Percentiles rank a stretch among this genome's conserved stretches.
These are phyloP conservation scores for Clarias macrocephalus DNA, from an alignment of 2,113 vertebrate species.

Conservation along the genomic window DNA sequence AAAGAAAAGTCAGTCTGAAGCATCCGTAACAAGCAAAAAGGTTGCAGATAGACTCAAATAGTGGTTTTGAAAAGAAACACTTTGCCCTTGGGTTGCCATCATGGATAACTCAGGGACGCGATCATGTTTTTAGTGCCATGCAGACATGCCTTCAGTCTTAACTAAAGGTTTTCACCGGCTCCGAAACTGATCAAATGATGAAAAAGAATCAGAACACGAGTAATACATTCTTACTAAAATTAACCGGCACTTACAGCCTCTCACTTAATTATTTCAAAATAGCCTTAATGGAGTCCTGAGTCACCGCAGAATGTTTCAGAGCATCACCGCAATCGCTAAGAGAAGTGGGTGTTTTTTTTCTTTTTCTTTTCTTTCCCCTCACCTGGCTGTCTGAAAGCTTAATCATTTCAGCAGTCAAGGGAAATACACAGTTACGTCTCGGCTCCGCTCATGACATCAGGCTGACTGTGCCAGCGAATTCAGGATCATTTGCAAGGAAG, in stretches of 20 bases:
- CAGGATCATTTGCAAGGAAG: slow-evolving; percentile 12
- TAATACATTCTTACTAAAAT: neutral
- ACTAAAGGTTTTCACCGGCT: neutral
- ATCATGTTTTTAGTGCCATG: neutral
- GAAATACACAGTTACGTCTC: neutral
- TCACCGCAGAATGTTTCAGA: slow-evolving; percentile 3
- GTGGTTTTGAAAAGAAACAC: neutral
- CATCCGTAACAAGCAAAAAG: neutral
- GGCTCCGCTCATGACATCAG: neutral
- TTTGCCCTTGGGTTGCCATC: too few species aligned
- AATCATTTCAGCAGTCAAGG: slow-evolving; percentile 11
- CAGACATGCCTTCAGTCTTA: neutral
- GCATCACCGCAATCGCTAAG: slow-evolving; percentile 3
- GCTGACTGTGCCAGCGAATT: slow-evolving; percentile 1
- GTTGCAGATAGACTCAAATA: neutral
- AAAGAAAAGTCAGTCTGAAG: neutral
- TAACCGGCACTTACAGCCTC: slow-evolving; percentile 14
- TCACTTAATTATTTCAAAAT: slow-evolving; percentile 33
- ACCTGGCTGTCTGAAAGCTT: slow-evolving; percentile 29
- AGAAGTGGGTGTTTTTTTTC: neutral
- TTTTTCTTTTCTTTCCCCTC: neutral
- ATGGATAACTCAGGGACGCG: neutral
- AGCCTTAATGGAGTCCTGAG: slow-evolving; percentile 29
- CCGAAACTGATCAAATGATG: neutral
- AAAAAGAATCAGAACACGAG: neutral